Base-by-base conservation (phyloP, 2,888 invertebrate genomes). In the Pediacus dermestoides region DNA sequence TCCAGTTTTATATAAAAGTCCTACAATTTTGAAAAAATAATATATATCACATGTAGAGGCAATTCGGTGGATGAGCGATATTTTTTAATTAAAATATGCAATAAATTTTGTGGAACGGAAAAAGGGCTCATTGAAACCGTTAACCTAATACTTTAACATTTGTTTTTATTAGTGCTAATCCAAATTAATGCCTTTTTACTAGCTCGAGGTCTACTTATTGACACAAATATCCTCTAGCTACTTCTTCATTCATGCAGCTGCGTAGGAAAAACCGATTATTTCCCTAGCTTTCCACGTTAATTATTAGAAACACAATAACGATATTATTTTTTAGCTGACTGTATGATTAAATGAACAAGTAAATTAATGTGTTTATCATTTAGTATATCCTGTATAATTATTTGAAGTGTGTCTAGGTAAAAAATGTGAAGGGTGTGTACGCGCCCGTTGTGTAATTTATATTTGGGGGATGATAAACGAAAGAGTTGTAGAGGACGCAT, bases 161-260 rank as follows among this genome's bases (percentile, higher is more conserved):
- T 46, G 42, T 52, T 47, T 48, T 46, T 48, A 49, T 52, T 49
- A 52, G 44, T 21, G 38, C 27, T 52, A 48, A 52, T 49, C 39
- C 44, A 42, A 49, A 52, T 44, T 39, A 46, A 52, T 52, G 52
- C 38, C 36, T 45, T 40, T 23, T 23, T 23, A n/a, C 10, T n/a
- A 9, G 10, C 23, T 10, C 9, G n/a, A 9, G 10, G 10, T 23
- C 23, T 23, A 23, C 23, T 3, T 23, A n/a, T n/a, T 30, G 30
- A 39, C 34, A 21, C n/a, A 31, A 23, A 30, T 30, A 36, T 34
- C 37, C 38, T 32, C 22, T 23, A 23, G 23, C 9, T 23, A 23
- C n/a, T 9, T 23, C 9, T 23, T 3, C 23, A 9, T 23, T 9
- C 3, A 23, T 23, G 23, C 8, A 18, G n/a, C n/a, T n/a, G n/a